Conservation (phyloP, 37 sponge, comb jelly and placozoan species). For the Ianthella basta region DNA sequence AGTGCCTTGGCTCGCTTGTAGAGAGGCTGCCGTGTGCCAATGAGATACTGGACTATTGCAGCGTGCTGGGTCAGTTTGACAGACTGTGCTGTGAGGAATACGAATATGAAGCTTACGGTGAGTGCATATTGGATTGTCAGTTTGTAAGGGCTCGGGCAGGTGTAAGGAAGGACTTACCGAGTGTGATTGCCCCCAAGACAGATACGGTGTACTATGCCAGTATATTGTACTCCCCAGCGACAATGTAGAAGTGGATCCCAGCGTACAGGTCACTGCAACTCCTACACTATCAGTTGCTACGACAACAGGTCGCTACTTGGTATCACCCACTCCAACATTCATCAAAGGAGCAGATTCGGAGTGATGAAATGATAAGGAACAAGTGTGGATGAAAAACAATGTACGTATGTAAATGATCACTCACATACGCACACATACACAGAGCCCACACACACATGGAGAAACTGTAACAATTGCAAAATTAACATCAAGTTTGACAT, state of each 20-base stretch:
- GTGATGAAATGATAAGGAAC: neutral
- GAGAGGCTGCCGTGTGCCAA: neutral
- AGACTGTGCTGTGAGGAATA: neutral
- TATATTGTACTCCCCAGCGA: neutral
- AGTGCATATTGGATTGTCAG: neutral
- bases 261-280: neutral
- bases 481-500: no score
- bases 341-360: no score
- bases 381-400: no score
- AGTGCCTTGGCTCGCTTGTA: neutral
- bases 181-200: neutral
- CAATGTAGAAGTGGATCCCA: neutral
- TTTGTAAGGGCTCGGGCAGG: neutral
- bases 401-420: no score
- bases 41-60: neutral
- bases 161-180: neutral
- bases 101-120: conserved; percentile 9
- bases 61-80: neutral
- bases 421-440: no score
- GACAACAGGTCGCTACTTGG: no score
- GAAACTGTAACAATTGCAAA: no score
- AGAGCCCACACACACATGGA: no score
- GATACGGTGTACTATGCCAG: conserved; percentile 6
- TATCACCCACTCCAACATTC: no score
- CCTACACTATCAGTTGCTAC: no score